Evolutionary conservation across 2,888 invertebrate genomes (phyloP).

Genomic region (Folsomia manolachei): DNA sequence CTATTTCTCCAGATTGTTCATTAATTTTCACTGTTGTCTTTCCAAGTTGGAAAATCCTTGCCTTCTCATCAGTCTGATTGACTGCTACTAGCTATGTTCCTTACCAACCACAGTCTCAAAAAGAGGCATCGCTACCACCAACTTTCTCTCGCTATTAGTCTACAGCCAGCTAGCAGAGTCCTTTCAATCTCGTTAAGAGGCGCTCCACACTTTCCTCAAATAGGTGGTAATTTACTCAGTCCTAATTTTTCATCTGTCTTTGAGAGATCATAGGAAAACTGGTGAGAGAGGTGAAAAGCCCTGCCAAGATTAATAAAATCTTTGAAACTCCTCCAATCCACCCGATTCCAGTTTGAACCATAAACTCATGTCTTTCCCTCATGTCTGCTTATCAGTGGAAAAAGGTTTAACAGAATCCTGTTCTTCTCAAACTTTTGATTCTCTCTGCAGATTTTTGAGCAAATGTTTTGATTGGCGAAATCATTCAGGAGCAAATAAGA

Average conservation of each 20-base stretch:
- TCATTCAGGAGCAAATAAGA: conserved; percentile 47
- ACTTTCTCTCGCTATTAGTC: background rate
- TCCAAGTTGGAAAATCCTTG: conserved; percentile 10
- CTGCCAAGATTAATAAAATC: conserved; percentile 2
- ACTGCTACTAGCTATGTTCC: background rate
- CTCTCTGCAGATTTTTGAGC: conserved; percentile 46
- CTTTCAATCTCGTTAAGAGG: background rate
- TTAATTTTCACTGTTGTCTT: background rate
- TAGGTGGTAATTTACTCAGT: background rate
- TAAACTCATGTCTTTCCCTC: background rate
- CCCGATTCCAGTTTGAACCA: too few relatives aligned
- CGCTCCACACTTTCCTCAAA: background rate
- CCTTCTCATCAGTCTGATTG: conserved; percentile 20
- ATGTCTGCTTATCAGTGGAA: background rate
- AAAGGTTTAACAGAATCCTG: background rate
- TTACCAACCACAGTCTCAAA: too few relatives aligned
- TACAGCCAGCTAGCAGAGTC: too few relatives aligned
- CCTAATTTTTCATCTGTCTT: background rate
- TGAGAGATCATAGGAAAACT: background rate
- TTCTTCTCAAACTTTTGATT: conserved; percentile 11
- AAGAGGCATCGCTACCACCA: too few relatives aligned
- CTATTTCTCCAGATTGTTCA: conserved; percentile 7
- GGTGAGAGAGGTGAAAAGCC: background rate
- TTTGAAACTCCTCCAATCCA: background rate
- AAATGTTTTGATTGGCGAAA: conserved; percentile 51